Conservation (phyloP, 2,113 vertebrate genomes). For the Carassius auratus region DNA sequence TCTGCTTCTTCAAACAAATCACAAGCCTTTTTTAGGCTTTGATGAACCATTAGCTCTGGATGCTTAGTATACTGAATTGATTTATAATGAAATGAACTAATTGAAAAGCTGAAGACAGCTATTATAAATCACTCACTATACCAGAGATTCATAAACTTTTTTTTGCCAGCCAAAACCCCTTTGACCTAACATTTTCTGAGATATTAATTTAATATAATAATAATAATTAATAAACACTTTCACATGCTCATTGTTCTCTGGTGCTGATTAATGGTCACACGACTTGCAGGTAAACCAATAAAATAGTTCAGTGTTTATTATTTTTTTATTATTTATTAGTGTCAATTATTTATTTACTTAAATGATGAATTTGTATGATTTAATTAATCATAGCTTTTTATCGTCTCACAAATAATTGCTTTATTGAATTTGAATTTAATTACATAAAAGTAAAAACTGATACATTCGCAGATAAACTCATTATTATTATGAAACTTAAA, state of each 20-base stretch:
- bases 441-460: not conserved
- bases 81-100: no score
- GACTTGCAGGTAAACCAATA: not conserved
- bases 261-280: not conserved
- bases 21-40: not conserved
- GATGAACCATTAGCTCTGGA: not conserved
- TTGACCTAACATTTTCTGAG: no score
- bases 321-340: no score
- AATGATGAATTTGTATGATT: not conserved
- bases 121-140: not conserved
- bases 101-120: not conserved
- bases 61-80: not conserved
- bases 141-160: not conserved
- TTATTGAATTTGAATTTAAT: not conserved
- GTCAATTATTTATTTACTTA: no score
- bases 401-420: not conserved
- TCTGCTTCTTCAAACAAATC: not conserved
- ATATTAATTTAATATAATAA: not conserved
- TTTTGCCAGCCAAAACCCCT: no score
- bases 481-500: not conserved
- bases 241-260: not conserved
- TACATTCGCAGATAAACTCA: not conserved
- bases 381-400: not conserved
- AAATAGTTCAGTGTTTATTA: not conserved
- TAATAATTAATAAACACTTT: not conserved